phyloP scores from a whole-genome alignment of 2,888 invertebrate genomes.

The Bombylius discolor region DNA sequence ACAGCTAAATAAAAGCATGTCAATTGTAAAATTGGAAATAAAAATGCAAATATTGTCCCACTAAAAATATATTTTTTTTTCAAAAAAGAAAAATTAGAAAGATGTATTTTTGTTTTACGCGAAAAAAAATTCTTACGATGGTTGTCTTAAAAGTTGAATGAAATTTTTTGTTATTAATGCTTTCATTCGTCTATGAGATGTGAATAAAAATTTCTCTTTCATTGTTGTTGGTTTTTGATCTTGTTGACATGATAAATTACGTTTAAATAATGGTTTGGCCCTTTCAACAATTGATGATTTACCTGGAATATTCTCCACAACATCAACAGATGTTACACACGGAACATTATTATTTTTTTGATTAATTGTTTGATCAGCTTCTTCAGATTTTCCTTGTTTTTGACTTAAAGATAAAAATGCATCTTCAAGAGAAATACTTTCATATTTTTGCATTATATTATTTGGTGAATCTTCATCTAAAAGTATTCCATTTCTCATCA shows the following conservation, averaged over 20 bases:
- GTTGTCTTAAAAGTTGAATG: constrained; percentile 55
- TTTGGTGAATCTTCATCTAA: constrained; percentile 74
- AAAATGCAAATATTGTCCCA: constrained; percentile 63
- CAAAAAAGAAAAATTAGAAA: too few species aligned
- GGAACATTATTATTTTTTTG: background rate
- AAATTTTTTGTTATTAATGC: constrained; percentile 59
- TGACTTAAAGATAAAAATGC: constrained; percentile 72
- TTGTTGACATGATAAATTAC: background rate
- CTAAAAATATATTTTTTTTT: constrained; percentile 38
- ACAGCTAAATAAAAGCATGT: constrained; percentile 68
- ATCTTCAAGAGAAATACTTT: constrained; percentile 67
- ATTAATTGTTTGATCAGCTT: constrained; percentile 7
- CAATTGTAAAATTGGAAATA: constrained; percentile 71
- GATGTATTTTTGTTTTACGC: too few species aligned
- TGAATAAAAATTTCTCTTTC: constrained; percentile 26
- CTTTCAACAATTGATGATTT: background rate
- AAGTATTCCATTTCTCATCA: constrained; percentile 74
- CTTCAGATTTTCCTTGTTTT: constrained; percentile 37
- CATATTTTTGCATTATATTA: constrained; percentile 53
- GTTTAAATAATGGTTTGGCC: background rate
- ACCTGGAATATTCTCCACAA: constrained; percentile 24
- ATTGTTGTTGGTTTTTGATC: constrained; percentile 1
- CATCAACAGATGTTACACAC: background rate
- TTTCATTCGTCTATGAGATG: constrained; percentile 39
- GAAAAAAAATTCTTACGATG: constrained; percentile 42